Conservation (phyloP, 2,113 vertebrate genomes). For the Ictalurus furcatus region DNA sequence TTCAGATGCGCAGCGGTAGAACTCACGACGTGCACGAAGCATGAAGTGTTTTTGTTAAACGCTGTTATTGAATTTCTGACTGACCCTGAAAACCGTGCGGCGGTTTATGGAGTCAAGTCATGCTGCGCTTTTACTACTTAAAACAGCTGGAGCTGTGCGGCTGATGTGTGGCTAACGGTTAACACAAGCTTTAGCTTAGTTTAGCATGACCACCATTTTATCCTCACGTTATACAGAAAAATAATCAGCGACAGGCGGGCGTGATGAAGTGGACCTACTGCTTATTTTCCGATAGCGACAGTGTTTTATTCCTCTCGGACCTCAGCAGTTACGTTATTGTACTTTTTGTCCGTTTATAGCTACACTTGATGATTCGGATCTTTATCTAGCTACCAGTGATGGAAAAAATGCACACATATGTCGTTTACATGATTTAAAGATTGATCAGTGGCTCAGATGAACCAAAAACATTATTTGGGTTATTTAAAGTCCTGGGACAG, state of each 20-base stretch:
- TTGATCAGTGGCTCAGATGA: no score
- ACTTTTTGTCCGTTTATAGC: neutral
- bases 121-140: neutral
- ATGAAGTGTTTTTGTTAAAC: neutral
- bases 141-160: neutral
- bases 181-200: neutral
- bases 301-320: neutral
- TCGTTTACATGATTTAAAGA: no score
- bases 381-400: no score
- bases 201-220: neutral
- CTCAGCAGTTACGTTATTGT: neutral
- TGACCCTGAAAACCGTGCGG: neutral
- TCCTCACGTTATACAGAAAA: neutral
- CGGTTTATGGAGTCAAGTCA: neutral
- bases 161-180: neutral
- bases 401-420: no score
- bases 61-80: neutral
- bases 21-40: neutral
- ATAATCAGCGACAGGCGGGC: neutral
- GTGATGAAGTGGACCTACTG: neutral
- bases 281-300: neutral
- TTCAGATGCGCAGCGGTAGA: neutral
- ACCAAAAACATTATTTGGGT: no score
- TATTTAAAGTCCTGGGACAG: no score
- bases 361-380: no score